Evolutionary conservation across 2,888 invertebrate species (phyloP).

Genomic region (Pedicia rivosa): DNA sequence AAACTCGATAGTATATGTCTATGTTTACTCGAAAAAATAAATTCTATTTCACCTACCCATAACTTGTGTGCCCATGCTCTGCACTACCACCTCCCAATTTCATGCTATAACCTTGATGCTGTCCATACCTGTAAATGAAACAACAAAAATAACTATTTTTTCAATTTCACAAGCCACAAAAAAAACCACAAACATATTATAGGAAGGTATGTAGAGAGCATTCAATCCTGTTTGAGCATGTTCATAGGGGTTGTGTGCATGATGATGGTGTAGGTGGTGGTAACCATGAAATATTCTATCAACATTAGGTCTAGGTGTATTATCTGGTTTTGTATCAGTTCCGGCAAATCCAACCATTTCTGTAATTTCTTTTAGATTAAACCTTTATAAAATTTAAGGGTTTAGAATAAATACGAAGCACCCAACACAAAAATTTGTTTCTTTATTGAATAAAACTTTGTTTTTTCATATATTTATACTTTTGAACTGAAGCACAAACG

Average conservation of each 20-base stretch:
- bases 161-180: not conserved
- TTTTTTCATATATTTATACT: no score
- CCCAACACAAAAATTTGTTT: no score
- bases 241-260: conserved; percentile 5
- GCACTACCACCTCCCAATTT: conserved; percentile 7
- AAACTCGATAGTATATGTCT: conserved; percentile 8
- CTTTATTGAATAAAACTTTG: no score
- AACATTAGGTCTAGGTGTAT: conserved; percentile 1
- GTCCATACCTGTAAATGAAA: conserved; percentile 6
- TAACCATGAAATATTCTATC: conserved; percentile 10
- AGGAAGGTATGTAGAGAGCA: not conserved
- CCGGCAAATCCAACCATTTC: no score
- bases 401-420: no score
- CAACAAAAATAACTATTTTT: conserved; percentile 2
- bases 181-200: not conserved
- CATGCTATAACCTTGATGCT: conserved; percentile 9
- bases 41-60: conserved; percentile 9
- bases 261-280: conserved; percentile 4
- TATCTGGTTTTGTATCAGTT: conserved; percentile 1
- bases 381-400: no score
- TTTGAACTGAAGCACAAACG: no score
- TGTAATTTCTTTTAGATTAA: no score
- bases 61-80: conserved; percentile 10
- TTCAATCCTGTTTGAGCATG: no score
- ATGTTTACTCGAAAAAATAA: conserved; percentile 2